These are phyloP conservation scores for Perca schrenkii DNA, from an alignment of 2,113 vertebrate species.

Conservation along the genomic window DNA sequence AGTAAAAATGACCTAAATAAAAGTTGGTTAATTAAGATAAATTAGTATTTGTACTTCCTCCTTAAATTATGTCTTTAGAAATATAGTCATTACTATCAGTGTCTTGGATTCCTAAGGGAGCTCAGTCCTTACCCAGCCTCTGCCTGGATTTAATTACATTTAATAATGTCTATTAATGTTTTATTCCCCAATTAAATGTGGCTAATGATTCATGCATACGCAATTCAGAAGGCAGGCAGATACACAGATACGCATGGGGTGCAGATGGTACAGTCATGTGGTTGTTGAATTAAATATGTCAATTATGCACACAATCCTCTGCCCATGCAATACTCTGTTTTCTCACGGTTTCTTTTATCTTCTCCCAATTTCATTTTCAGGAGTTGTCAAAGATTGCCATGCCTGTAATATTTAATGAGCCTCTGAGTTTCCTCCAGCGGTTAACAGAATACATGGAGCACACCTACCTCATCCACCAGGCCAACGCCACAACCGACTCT, in stretches of 20 bases:
- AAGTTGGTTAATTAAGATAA: constrained; percentile 2
- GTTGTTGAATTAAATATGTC: not conserved
- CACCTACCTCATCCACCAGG: constrained; percentile 97
- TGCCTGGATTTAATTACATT: constrained; percentile 49
- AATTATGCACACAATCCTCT: not conserved
- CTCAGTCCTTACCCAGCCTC: constrained; percentile 13
- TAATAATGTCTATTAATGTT: constrained; percentile 35
- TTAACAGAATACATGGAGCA: constrained; percentile 98
- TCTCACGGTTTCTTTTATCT: constrained; percentile 11
- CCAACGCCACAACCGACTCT: constrained; percentile 89
- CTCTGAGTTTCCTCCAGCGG: constrained; percentile 96
- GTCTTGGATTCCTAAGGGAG: constrained; percentile 22
- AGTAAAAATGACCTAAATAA: not conserved
- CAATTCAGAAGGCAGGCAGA: not conserved
- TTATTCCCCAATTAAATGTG: constrained; percentile 36
- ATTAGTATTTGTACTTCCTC: constrained; percentile 18
- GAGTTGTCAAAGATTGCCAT: constrained; percentile 99
- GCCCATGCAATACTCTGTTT: not conserved
- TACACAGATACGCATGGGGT: not conserved
- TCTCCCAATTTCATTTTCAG: constrained; percentile 73
- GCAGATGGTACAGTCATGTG: not conserved
- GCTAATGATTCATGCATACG: constrained; percentile 31
- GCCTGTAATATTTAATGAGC: constrained; percentile 98
- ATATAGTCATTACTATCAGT: constrained; percentile 17
- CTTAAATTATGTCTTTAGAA: not conserved